Evolutionary conservation across 1,140 invertebrate species (phyloP), one percentile per base, ranked within the genome.

Genomic region (Streblospio benedicti): DNA sequence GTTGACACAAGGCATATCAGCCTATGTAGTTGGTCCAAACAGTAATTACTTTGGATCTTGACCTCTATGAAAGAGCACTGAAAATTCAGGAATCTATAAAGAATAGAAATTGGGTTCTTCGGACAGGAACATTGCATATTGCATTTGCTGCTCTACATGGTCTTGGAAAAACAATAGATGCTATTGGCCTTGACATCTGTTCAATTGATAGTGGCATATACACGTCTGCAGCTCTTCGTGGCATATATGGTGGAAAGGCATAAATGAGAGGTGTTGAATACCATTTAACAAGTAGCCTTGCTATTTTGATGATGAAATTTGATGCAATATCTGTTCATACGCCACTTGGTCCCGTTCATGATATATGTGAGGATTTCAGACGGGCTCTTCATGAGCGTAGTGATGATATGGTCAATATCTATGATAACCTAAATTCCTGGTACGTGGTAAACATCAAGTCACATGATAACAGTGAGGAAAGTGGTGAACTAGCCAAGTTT

Each of bases 221-320:
- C 50, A 52, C 50, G 12, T 31, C 50, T 14, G 30, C 23, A 31
- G 50, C 50, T 0, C 30, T 52, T 52, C 25, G 2, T 31, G 25
- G 50, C 27, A 52, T 52, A 0, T 52, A 52, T 31, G 27, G 27
- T 31, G 25, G 2, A 3, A 2, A 2, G 9, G 2, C 6, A 28
- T 52, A 52, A 5, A 31, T 9, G 12, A 25, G 30, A 52, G 50
- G 50, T 31, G 30, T 52, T 52, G 50, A 52, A n/a, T 52, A 52
- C 25, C 16, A 52, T 31, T 30, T 31, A 25, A 52, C 27, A 25
- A 52, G 12, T 31, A 52, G 12, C 27, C 23, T 52, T 25, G 16
- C 50, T 20, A 52, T 52, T 31, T 30, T 12, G 50, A 30, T 31
- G 4, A 31, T 52, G 23, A 31, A n/a, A n/a, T n/a, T n/a, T n/a